Evolutionary conservation across 2,888 invertebrate genomes (phyloP).

Genomic region (Steinernema scapterisci): DNA sequence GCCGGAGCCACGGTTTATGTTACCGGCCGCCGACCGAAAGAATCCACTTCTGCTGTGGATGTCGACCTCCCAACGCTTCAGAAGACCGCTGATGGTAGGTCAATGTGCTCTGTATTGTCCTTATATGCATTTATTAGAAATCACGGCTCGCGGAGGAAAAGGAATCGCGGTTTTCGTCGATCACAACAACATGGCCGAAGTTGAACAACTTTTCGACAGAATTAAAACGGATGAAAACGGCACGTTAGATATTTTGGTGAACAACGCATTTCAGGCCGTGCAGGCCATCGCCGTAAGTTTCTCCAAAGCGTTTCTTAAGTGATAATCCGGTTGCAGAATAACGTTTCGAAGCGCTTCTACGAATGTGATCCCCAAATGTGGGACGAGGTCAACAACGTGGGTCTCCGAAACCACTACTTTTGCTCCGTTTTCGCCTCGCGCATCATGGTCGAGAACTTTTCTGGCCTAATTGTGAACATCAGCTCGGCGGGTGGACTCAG

Average conservation of each 20-base stretch:
- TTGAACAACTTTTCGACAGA: slow-evolving; percentile 67
- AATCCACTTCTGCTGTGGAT: slow-evolving; percentile 25
- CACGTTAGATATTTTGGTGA: slow-evolving; percentile 66
- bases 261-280: slow-evolving; percentile 12
- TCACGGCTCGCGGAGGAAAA: slow-evolving; percentile 66
- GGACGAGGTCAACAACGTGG: slow-evolving; percentile 70
- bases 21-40: slow-evolving; percentile 56
- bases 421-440: slow-evolving; percentile 67
- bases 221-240: slow-evolving; percentile 61
- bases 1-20: slow-evolving; percentile 69
- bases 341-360: slow-evolving; percentile 67
- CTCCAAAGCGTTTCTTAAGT: not conserved
- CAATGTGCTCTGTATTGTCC: not conserved
- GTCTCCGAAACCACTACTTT: slow-evolving; percentile 69
- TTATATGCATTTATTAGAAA: not conserved
- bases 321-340: slow-evolving; percentile 17
- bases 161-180: slow-evolving; percentile 69
- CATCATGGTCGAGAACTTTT: slow-evolving; percentile 66
- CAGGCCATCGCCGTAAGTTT: not conserved
- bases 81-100: slow-evolving; percentile 9
- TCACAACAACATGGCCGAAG: slow-evolving; percentile 68
- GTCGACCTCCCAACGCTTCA: slow-evolving; percentile 27
- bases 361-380: slow-evolving; percentile 67
- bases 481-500: slow-evolving; percentile 69
- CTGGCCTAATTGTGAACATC: slow-evolving; percentile 70